These are phyloP conservation scores for Bradypus variegatus DNA, from an alignment of 2,797 vertebrate species.

Conservation along the genomic window DNA sequence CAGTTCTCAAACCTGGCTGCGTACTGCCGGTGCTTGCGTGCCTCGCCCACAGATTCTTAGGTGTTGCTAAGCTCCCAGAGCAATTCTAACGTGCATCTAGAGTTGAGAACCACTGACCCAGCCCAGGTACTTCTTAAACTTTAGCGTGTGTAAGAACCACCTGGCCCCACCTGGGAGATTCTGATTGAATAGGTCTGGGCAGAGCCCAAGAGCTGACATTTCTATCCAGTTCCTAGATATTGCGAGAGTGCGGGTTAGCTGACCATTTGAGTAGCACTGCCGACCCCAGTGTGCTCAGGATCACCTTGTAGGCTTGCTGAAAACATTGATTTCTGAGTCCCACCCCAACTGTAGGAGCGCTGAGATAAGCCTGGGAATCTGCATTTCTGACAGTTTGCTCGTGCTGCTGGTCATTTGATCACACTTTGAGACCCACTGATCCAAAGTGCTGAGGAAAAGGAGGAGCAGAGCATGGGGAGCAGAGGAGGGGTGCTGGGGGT, in stretches of 20 bases:
- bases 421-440: not conserved
- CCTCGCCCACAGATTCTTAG: not conserved
- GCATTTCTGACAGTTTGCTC: not conserved
- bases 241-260: too few species aligned
- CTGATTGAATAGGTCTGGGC: not conserved
- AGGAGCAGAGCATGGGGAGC: not conserved
- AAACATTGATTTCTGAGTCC: too few species aligned
- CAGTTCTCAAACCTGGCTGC: not conserved
- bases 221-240: too few species aligned
- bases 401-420: not conserved
- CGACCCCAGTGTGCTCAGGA: too few species aligned
- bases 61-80: not conserved
- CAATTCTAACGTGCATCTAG: not conserved
- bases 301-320: too few species aligned
- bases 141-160: not conserved
- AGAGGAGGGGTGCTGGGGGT: too few species aligned
- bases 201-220: not conserved
- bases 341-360: too few species aligned
- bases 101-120: not conserved
- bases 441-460: not conserved
- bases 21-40: not conserved
- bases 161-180: not conserved
- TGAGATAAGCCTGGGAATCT: not conserved
- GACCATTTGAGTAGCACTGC: too few species aligned
- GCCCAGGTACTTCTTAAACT: not conserved